A percentile compares a stretch with the other conserved stretches of the same genome.
Evolutionary conservation across 2,888 invertebrate species (phyloP).

Genomic region (Nesidiocoris tenuis): DNA sequence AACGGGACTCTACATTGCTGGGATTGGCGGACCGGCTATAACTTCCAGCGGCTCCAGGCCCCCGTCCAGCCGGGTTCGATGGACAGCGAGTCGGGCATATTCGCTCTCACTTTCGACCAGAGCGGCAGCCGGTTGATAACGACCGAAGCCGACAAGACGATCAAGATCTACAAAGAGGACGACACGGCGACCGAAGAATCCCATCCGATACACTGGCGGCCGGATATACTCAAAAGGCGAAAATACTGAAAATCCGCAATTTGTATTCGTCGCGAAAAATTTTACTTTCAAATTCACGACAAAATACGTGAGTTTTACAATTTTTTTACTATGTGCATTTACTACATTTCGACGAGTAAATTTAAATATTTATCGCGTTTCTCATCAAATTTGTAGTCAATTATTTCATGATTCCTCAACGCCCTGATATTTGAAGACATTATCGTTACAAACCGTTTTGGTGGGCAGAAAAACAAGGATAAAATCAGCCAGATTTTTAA

Average conservation of each 20-base stretch:
- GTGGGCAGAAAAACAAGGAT: no score
- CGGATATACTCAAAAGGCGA: conserved; percentile 89
- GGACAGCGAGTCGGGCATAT: conserved; percentile 98
- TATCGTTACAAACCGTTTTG: no score
- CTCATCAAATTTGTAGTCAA: no score
- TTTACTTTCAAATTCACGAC: no score
- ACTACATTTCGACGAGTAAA: no score
- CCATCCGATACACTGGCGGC: conserved; percentile 96
- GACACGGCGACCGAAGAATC: conserved; percentile 93
- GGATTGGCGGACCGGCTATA: conserved; percentile 99
- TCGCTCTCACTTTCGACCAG: conserved; percentile 91
- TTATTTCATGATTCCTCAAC: no score
- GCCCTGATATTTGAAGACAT: no score
- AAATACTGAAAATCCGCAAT: conserved; percentile 86
- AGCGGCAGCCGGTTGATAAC: conserved; percentile 94
- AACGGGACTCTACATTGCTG: conserved; percentile 96
- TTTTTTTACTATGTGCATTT: no score
- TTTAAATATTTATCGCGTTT: no score
- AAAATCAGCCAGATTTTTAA: no score
- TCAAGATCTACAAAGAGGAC: conserved; percentile 98
- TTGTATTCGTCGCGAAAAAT: no score
- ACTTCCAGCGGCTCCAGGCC: conserved; percentile 90
- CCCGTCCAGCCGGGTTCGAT: conserved; percentile 98
- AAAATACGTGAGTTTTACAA: no score
- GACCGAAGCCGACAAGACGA: conserved; percentile 97